phyloP scores from a whole-genome alignment of 2,113 vertebrate genomes.

The Phrynocephalus versicolor region DNA sequence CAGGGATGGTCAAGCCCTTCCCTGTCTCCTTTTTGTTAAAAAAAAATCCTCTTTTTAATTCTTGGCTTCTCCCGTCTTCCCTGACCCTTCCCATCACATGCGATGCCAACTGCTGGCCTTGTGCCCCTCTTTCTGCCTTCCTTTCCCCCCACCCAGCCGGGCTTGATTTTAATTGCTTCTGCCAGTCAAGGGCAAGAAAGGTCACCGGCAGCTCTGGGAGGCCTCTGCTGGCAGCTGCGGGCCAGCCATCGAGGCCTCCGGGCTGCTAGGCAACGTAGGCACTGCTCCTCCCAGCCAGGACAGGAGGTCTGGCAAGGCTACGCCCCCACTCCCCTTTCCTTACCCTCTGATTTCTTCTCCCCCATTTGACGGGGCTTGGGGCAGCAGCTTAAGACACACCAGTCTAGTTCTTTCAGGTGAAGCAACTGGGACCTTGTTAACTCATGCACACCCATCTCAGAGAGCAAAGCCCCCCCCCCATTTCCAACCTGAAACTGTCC shows the following conservation, averaged over 20 bases:
- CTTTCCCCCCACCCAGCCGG: background rate
- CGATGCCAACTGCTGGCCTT: background rate
- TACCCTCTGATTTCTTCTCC: too few species aligned
- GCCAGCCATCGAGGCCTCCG: background rate
- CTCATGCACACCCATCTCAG: too few species aligned
- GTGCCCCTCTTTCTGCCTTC: background rate
- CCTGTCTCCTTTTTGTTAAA: too few species aligned
- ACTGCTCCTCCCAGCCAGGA: background rate
- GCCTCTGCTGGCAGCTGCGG: background rate
- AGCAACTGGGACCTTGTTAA: too few species aligned
- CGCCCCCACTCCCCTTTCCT: too few species aligned
- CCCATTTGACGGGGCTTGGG: background rate
- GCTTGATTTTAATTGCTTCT: conserved; percentile 33
- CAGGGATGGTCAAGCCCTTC: too few species aligned
- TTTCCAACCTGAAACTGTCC: too few species aligned
- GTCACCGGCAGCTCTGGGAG: background rate
- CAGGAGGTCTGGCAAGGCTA: too few species aligned
- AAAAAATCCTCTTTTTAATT: too few species aligned
- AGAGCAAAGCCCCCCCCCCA: too few species aligned
- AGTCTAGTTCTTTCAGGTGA: too few species aligned
- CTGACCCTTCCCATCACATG: background rate
- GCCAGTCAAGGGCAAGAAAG: conserved; percentile 35
- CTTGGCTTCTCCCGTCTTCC: background rate
- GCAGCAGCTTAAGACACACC: too few species aligned
- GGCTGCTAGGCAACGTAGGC: conserved; percentile 25